Conservation (phyloP, 2,888 invertebrate genomes). For the Trichogramma dendrolimi region DNA sequence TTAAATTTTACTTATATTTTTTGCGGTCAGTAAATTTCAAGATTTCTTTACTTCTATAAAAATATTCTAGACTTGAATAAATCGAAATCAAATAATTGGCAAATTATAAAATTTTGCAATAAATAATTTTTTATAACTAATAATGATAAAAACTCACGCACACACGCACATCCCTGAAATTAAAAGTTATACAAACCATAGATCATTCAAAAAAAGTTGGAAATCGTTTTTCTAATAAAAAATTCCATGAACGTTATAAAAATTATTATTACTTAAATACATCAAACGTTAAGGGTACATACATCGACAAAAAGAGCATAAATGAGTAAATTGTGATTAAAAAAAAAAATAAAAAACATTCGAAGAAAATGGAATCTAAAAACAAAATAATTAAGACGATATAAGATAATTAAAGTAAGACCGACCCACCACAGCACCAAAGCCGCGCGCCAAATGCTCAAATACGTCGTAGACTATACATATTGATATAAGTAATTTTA, state of each 20-base stretch:
- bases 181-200: no score
- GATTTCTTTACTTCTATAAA: no score
- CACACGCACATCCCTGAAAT: conserved; percentile 13
- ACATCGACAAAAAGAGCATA: conserved; percentile 17
- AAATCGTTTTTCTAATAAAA: conserved; percentile 12
- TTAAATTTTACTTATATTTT: no score
- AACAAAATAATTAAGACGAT: conserved; percentile 10
- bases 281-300: conserved; percentile 23
- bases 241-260: no score
- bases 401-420: conserved; percentile 5
- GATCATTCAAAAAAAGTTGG: conserved; percentile 15
- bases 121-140: conserved; percentile 3
- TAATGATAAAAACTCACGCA: conserved; percentile 10
- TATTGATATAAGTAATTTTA: no score
- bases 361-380: conserved; percentile 2
- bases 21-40: no score
- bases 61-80: no score
- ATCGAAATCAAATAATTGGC: no score
- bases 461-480: conserved; percentile 28
- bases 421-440: conserved; percentile 24
- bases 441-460: conserved; percentile 48
- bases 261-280: conserved; percentile 12
- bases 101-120: neutral
- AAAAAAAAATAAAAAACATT: conserved; percentile 11
- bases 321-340: conserved; percentile 11